A percentile compares a stretch with the other conserved stretches of the same genome.
These are phyloP conservation scores for Mellivora capensis DNA, from an alignment of 2,113 vertebrate genomes.

Conservation along the genomic window DNA sequence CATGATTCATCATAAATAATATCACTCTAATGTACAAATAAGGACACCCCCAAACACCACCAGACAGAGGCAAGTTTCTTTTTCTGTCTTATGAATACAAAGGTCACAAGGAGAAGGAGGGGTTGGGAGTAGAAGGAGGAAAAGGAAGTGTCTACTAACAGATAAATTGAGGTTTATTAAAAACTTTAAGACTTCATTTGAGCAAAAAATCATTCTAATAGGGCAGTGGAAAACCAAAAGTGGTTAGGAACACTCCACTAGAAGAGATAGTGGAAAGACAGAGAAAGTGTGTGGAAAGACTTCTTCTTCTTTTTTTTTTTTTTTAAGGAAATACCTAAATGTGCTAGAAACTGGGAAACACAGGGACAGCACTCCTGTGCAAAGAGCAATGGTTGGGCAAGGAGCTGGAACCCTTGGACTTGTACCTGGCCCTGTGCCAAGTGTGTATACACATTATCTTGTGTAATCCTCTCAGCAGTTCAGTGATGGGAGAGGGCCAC, in stretches of 20 bases:
- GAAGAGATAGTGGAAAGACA: neutral
- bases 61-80: neutral
- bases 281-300: neutral
- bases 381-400: too few relatives aligned
- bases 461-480: too few relatives aligned
- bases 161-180: neutral
- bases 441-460: too few relatives aligned
- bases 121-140: accelerated
- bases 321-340: too few relatives aligned
- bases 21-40: neutral
- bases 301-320: too few relatives aligned
- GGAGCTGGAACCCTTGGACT: too few relatives aligned
- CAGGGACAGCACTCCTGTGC: too few relatives aligned
- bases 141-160: neutral
- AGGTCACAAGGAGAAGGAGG: neutral
- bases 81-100: neutral
- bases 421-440: too few relatives aligned
- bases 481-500: too few relatives aligned
- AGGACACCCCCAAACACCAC: neutral
- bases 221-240: neutral
- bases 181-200: neutral
- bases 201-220: neutral
- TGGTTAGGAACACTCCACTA: neutral
- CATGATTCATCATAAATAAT: neutral
- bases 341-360: too few relatives aligned